phyloP scores from a whole-genome alignment of 2,113 vertebrate genomes.

The Perognathus longimembris region DNA sequence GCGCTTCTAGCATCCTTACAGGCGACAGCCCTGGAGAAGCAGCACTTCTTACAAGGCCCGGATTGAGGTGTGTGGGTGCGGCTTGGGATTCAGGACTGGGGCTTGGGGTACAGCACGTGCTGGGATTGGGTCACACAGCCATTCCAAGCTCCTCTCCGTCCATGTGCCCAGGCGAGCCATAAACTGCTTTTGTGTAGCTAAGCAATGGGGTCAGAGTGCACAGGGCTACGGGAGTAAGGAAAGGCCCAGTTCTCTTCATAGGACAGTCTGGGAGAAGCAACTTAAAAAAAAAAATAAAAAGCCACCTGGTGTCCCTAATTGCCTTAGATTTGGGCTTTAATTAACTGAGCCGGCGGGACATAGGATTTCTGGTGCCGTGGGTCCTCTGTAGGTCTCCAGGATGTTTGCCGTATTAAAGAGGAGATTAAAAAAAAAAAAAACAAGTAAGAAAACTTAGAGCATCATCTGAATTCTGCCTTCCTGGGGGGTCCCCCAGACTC shows the following conservation, averaged over 20 bases:
- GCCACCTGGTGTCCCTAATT: not conserved
- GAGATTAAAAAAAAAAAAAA: too few relatives aligned
- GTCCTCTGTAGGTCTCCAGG: not conserved
- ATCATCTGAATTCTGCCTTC: not conserved
- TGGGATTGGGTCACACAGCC: not conserved
- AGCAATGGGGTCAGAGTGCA: too few relatives aligned
- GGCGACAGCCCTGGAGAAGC: not conserved
- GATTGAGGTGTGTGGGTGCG: not conserved
- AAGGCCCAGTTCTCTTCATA: not conserved
- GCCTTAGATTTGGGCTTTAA: conserved; percentile 7
- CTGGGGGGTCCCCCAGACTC: not conserved
- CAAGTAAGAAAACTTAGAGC: not conserved
- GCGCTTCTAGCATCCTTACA: not conserved
- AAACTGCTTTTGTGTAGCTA: not conserved
- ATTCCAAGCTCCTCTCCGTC: not conserved
- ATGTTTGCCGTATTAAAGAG: not conserved
- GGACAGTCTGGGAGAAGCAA: not conserved
- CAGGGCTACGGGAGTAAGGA: rapidly evolving
- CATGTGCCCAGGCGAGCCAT: not conserved
- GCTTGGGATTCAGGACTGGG: not conserved
- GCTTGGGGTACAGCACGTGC: not conserved
- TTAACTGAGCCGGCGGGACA: not conserved
- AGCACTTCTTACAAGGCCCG: not conserved
- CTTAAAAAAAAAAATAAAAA: too few relatives aligned
- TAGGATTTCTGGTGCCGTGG: not conserved